Evolutionary conservation across 1,140 invertebrate species (phyloP).

Genomic region (Drosophila nigromelanica): DNA sequence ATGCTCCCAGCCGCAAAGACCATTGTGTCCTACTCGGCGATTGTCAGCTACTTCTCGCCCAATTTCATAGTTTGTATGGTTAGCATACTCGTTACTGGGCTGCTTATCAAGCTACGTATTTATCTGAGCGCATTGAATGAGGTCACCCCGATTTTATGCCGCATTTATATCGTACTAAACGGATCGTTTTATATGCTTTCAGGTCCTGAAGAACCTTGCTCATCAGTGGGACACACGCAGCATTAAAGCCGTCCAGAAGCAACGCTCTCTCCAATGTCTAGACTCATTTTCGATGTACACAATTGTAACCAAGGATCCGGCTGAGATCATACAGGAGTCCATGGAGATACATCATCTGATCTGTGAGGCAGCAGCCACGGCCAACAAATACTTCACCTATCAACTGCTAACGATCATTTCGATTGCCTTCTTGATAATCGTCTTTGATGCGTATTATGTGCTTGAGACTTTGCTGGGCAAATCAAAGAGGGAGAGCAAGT

Average conservation of each 20-base stretch:
- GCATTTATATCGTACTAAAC: background rate
- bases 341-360: constrained; percentile 83
- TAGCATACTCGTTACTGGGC: constrained; percentile 34
- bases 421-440: constrained; percentile 81
- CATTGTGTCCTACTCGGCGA: constrained; percentile 2
- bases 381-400: constrained; percentile 83
- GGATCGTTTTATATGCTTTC: background rate
- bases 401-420: constrained; percentile 80
- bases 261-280: constrained; percentile 71
- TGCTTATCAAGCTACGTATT: constrained; percentile 56
- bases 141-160: constrained; percentile 18
- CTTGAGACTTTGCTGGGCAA: constrained; percentile 81
- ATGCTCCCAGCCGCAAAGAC: constrained; percentile 1
- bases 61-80: constrained; percentile 52
- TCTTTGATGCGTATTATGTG: constrained; percentile 82
- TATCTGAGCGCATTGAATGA: constrained; percentile 63
- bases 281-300: constrained; percentile 83
- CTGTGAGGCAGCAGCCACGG: constrained; percentile 79
- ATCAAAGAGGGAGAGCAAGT: constrained; percentile 77
- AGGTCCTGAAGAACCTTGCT: constrained; percentile 76
- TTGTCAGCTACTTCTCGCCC: constrained; percentile 57
- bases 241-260: constrained; percentile 68
- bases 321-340: constrained; percentile 83
- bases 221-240: constrained; percentile 75
- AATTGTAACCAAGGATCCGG: constrained; percentile 76